Base-by-base conservation (phyloP, 2,113 vertebrate genomes). In the Corythaixoides concolor region DNA sequence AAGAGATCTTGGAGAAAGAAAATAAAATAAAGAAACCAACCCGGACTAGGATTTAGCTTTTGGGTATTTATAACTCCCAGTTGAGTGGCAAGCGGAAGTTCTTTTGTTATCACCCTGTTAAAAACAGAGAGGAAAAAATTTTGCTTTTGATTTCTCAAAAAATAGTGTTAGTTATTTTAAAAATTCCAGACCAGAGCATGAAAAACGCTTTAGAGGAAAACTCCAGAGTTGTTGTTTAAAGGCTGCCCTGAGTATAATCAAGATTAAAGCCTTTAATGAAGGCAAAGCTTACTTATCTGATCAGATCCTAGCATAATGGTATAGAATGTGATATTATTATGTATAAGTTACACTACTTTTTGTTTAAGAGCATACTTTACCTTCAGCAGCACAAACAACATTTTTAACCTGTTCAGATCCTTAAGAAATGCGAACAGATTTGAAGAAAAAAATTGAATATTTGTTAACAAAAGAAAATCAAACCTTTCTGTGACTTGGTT, bases 181-280 rank as follows among this genome's bases (percentile, higher is more conserved):
- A 96, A 92, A 81, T 88, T 95, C 69, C 81, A 92, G 80, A 83
- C 39, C 30, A 82, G 45, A 82, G 45, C 58, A 90, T 87, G 69
- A 93, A 92, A 89, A 15, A 93, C 85, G 28, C 35, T 91, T 92
- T 58, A 68, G 80, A 89, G 53, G n/a, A 92, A 94, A 90, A 87
- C 58, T 85, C 73, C 21, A 17, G 32, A 80, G 89, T 62, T 93
- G 70, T 89, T 89, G 47, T 93, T 94, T 88, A 66, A 75, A 82
- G 60, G 62, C 87, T 85, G 55, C 70, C 58, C 74, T 24, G 32
- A 68, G 77, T 86, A 89, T 92, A 90, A 94, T 93, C 92, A 96
- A 96, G 94, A 92, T 95, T 97, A 97, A 96, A 95, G 75, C 89
- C 66, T 88, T 91, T 93, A 97, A 97, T 92, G 94, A 95, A 97